Conservation (phyloP, 2,888 invertebrate species). For the Cordylochernes scorpioides region DNA sequence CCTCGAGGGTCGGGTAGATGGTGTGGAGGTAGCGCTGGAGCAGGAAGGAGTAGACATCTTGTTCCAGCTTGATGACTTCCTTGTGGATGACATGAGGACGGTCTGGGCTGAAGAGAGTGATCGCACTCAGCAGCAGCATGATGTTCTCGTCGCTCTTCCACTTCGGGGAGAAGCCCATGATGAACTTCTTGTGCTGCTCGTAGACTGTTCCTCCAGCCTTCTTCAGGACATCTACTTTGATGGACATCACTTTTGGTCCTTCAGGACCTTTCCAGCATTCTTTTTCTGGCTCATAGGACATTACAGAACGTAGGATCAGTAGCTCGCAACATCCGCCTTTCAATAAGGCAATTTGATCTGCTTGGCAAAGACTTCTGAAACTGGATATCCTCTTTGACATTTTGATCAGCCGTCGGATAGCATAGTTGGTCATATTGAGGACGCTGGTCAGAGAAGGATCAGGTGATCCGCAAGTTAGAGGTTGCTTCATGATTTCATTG, state of each 20-base stretch:
- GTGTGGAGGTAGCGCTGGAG: slow-evolving; percentile 13
- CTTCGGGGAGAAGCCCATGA: slow-evolving; percentile 52
- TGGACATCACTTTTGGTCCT: slow-evolving; percentile 29
- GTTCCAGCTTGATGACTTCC: slow-evolving; percentile 27
- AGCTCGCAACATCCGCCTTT: slow-evolving; percentile 89
- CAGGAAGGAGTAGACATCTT: slow-evolving; percentile 12
- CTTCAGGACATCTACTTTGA: slow-evolving; percentile 67
- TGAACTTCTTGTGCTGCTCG: slow-evolving; percentile 55
- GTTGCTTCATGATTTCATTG: slow-evolving; percentile 53
- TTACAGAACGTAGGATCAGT: slow-evolving; percentile 73
- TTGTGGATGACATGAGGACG: slow-evolving; percentile 48
- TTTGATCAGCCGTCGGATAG: slow-evolving; percentile 44
- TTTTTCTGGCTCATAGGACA: slow-evolving; percentile 63
- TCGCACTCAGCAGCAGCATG: slow-evolving; percentile 66
- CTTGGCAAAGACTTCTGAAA: slow-evolving; percentile 76
- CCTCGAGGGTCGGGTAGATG: slow-evolving; percentile 10
- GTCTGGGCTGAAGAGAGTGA: slow-evolving; percentile 62
- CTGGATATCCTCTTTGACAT: slow-evolving; percentile 35
- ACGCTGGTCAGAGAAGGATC: slow-evolving; percentile 40
- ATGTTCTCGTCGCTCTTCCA: slow-evolving; percentile 68
- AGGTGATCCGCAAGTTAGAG: slow-evolving; percentile 28
- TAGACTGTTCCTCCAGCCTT: slow-evolving; percentile 59
- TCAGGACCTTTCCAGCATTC: slow-evolving; percentile 55
- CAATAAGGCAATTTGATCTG: slow-evolving; percentile 60
- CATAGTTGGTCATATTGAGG: slow-evolving; percentile 68